Base-by-base conservation (phyloP, 2,888 invertebrate species). In the Mellilla xanthometata region DNA sequence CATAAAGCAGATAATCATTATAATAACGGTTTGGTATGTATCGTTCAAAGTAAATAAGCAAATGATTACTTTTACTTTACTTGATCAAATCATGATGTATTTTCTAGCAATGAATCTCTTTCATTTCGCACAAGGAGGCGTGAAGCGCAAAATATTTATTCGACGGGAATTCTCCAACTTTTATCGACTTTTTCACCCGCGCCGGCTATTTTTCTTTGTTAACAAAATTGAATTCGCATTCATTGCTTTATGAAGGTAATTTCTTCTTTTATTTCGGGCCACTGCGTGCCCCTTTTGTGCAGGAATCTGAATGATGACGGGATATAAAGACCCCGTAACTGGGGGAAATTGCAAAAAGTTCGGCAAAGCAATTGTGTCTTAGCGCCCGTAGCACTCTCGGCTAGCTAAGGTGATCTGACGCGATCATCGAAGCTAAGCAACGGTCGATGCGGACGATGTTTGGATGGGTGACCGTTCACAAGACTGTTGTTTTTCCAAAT, bases 191-290 rank as follows among this genome's bases (percentile, higher is more conserved):
- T 62, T 65, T 63, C 24, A 64, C 55, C 52, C 56, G 47, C 39
- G 44, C 38, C 40, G 50, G 58, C 67, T 67, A 73, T 76, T 76
- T 77, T 74, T 78, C 76, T 82, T 80, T 79, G 76, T 78, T 80
- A 75, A 71, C 68, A 60, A 76, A 81, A 81, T 81, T 82, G 73
- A 76, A 79, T 81, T 72, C 67, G 62, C 71, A 77, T 80, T 79
- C 72, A 80, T 74, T 71, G 72, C 64, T 75, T 73, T 74, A 75
- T 75, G 68, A 59, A 69, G 69, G 71, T 66, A 68, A 72, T 74
- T 67, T 60, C 57, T 62, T 57, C 53, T 64, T 68, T 70, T 72
- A 70, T 72, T 76, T 68, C 62, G 50, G 50, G 44, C 49, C 28
- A 46, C 46, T 45, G 54, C 52, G 50, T 46, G 48, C 50, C 49